Percentiles rank a stretch among this genome's conserved stretches.
Evolutionary conservation across 2,888 invertebrate species (phyloP).

Genomic region (Mamestra brassicae): DNA sequence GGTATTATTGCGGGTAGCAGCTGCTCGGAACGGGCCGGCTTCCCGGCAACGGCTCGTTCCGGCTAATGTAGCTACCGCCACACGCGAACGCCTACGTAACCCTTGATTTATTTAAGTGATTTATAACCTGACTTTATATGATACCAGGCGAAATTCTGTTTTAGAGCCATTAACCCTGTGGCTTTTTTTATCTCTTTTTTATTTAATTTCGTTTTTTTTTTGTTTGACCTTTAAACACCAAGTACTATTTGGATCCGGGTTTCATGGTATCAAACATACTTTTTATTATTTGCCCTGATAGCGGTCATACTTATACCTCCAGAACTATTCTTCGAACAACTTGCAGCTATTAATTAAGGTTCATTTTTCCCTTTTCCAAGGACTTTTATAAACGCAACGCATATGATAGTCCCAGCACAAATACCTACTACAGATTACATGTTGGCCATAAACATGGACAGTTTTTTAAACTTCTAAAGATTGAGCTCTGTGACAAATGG

Average conservation of each 20-base stretch:
- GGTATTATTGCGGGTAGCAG: constrained; percentile 69
- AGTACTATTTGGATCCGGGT: too few relatives aligned
- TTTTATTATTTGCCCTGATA: too few relatives aligned
- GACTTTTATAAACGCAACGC: too few relatives aligned
- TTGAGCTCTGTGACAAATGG: neutral
- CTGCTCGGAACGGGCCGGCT: constrained; percentile 68
- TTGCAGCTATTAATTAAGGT: too few relatives aligned
- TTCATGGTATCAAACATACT: too few relatives aligned
- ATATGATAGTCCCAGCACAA: too few relatives aligned
- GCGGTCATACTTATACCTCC: too few relatives aligned
- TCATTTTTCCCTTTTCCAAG: too few relatives aligned
- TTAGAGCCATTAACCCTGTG: constrained; percentile 8
- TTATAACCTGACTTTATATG: constrained; percentile 58
- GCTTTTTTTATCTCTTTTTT: neutral
- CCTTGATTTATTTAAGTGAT: constrained; percentile 69
- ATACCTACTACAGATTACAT: too few relatives aligned
- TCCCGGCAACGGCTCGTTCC: constrained; percentile 64
- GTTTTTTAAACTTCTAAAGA: neutral
- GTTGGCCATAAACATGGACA: too few relatives aligned
- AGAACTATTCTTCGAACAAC: too few relatives aligned
- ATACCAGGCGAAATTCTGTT: constrained; percentile 53
- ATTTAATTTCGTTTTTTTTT: neutral
- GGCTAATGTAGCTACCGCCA: constrained; percentile 65
- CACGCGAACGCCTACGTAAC: constrained; percentile 56
- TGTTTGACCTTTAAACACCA: too few relatives aligned